phyloP scores from a whole-genome alignment of 2,797 vertebrate species.

The Etheostoma nigrum region DNA sequence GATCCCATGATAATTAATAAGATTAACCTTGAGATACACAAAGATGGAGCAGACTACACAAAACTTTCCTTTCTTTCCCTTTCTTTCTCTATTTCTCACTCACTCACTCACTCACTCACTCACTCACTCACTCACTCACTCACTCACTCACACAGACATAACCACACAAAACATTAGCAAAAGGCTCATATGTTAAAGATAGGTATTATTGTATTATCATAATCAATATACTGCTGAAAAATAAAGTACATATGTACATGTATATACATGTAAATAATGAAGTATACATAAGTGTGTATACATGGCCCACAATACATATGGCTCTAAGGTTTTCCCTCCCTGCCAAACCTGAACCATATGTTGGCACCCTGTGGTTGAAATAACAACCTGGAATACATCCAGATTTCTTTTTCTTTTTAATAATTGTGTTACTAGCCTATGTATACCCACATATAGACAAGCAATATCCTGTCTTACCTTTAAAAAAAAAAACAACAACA shows the following conservation, averaged over 20 bases:
- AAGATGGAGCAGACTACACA: conserved; percentile 27
- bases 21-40: conserved; percentile 70
- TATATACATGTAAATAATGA: too few species aligned
- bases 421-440: neutral
- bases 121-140: neutral
- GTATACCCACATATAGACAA: neutral
- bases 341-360: too few species aligned
- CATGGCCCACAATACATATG: neutral
- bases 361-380: too few species aligned
- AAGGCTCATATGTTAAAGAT: neutral
- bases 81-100: neutral
- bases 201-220: neutral
- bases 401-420: neutral
- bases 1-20: conserved; percentile 64
- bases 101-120: neutral
- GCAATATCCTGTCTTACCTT: too few species aligned
- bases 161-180: neutral
- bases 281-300: too few species aligned
- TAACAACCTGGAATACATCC: too few species aligned
- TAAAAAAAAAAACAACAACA: too few species aligned
- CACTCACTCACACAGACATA: neutral
- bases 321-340: neutral
- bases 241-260: neutral
- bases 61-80: neutral
- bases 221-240: neutral